Conservation (phyloP, 2,797 vertebrate species). For the Siniperca obscura region DNA sequence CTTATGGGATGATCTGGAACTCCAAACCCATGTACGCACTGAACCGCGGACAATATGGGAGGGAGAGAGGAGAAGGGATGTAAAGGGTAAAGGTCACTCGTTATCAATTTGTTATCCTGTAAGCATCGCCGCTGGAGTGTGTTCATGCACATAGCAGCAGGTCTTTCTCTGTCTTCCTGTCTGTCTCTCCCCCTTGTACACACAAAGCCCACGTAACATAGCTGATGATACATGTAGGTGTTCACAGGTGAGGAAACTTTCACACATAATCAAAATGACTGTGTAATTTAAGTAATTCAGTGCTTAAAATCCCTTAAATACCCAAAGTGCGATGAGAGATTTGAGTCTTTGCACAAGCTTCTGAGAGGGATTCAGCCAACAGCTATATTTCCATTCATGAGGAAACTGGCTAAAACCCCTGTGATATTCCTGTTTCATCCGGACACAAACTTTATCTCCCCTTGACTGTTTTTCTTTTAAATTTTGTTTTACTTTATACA, state of each 20-base stretch:
- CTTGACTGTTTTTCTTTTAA: neutral
- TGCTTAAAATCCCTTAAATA: conserved; percentile 20
- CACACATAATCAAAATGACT: conserved; percentile 25
- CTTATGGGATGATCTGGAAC: conserved; percentile 69
- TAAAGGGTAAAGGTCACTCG: conserved; percentile 65
- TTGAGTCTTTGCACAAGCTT: conserved; percentile 40
- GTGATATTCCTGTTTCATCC: conserved; percentile 22
- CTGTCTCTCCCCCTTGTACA: neutral
- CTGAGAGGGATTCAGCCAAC: conserved; percentile 4
- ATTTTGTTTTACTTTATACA: neutral
- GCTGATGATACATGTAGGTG: neutral
- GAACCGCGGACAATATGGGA: conserved; percentile 64
- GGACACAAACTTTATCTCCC: neutral
- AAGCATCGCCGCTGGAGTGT: conserved; percentile 47
- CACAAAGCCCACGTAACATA: neutral
- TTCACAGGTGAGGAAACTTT: conserved; percentile 24
- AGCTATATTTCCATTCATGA: conserved; percentile 10
- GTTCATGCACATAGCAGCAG: conserved; percentile 31
- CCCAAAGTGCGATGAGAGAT: conserved; percentile 29
- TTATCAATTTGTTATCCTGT: conserved; percentile 71
- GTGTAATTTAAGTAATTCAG: conserved; percentile 21
- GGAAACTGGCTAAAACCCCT: conserved; percentile 7
- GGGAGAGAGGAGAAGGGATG: conserved; percentile 49
- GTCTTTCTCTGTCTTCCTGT: conserved; percentile 24
- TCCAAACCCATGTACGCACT: conserved; percentile 47